A percentile compares a stretch with the other conserved stretches of the same genome.
Evolutionary conservation across 2,888 invertebrate genomes (phyloP).

Genomic region (Frankliniella fusca): DNA sequence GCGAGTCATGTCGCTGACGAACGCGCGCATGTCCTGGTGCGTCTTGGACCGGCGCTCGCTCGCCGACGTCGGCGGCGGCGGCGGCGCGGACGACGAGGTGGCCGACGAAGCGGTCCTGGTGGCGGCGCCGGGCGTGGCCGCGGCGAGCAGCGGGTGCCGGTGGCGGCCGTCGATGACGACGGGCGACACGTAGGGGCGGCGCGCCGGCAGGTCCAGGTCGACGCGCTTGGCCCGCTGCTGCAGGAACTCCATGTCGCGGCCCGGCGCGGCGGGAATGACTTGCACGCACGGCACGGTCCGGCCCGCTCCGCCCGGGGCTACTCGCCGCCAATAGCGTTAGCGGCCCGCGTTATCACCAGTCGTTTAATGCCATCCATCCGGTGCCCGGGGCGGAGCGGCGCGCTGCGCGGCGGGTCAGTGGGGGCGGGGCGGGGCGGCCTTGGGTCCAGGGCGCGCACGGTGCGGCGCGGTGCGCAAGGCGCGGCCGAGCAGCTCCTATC

Average conservation of each 20-base stretch:
- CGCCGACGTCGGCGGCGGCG: not conserved
- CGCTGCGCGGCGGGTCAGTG: not conserved
- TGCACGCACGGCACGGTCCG: not conserved
- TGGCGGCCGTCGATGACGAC: not conserved
- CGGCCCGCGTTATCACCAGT: not conserved
- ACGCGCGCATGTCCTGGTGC: not conserved
- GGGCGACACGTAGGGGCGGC: not conserved
- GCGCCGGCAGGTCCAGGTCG: not conserved
- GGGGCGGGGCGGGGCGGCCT: not conserved
- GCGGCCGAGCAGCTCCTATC: not conserved
- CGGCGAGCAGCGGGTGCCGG: not conserved
- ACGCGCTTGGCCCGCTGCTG: not conserved
- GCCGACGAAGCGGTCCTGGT: not conserved
- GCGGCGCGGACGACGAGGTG: not conserved
- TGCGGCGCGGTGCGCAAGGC: not conserved
- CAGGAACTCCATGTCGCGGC: not conserved
- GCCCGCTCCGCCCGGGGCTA: not conserved
- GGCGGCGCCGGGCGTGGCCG: not conserved
- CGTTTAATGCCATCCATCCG: constrained; percentile 4
- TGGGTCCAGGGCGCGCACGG: not conserved
- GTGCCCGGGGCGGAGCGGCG: not conserved
- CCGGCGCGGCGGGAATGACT: not conserved
- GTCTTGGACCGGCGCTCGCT: not conserved
- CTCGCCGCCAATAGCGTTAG: not conserved
- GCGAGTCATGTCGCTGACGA: not conserved